A percentile compares a stretch with the other conserved stretches of the same genome.
phyloP scores from a whole-genome alignment of 2,113 vertebrate genomes.

The Paramormyrops kingsleyae region DNA sequence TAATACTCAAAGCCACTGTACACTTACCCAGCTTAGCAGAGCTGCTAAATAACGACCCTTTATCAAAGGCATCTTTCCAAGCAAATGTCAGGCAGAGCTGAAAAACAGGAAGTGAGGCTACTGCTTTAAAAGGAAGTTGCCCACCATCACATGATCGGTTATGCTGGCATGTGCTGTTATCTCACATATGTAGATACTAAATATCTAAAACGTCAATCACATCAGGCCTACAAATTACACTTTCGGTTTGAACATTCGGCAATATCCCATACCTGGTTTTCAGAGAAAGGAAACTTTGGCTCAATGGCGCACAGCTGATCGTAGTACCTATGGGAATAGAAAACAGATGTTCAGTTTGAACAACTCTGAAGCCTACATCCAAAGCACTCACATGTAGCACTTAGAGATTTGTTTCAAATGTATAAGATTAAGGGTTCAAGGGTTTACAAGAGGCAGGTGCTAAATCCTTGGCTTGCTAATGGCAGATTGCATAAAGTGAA shows the following conservation, averaged over 20 bases:
- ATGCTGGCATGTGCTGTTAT: too few relatives aligned
- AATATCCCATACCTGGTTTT: constrained; percentile 77
- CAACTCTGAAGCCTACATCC: background rate
- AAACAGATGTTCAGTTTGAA: background rate
- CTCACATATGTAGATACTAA: background rate
- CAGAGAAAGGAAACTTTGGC: constrained; percentile 93
- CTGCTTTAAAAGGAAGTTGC: background rate
- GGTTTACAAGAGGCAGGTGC: background rate
- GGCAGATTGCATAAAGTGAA: background rate
- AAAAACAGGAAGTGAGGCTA: constrained; percentile 28
- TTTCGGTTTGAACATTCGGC: background rate
- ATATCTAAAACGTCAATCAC: too few relatives aligned
- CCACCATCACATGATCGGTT: background rate
- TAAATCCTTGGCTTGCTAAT: background rate
- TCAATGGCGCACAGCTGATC: constrained; percentile 93
- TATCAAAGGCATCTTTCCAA: constrained; percentile 99
- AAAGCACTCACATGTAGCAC: too few relatives aligned
- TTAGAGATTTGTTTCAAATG: too few relatives aligned
- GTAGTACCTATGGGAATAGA: constrained; percentile 72
- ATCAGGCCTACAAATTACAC: background rate
- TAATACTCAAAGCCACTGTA: background rate
- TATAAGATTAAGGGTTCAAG: too few relatives aligned
- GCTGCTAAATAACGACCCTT: constrained; percentile 94
- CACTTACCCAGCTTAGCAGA: constrained; percentile 88
- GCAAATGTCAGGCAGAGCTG: constrained; percentile 97